phyloP scores from a whole-genome alignment of 2,888 invertebrate species.

The Eledone cirrhosa region DNA sequence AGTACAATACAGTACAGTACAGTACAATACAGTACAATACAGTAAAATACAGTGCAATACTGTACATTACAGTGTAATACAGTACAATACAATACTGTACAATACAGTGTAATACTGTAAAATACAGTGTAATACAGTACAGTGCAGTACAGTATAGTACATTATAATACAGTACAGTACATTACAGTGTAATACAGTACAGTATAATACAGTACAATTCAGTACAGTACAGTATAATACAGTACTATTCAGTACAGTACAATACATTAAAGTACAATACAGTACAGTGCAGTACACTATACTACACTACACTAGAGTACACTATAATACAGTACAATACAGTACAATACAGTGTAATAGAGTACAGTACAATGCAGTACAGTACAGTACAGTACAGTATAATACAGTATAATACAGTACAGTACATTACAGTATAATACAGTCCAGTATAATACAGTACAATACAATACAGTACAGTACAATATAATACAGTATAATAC shows the following conservation, averaged over 20 bases:
- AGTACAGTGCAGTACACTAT: slow-evolving; percentile 20
- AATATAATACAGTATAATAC: too few relatives aligned
- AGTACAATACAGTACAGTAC: slow-evolving; percentile 21
- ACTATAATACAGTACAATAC: too few relatives aligned
- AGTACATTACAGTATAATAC: too few relatives aligned
- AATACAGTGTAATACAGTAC: slow-evolving; percentile 11
- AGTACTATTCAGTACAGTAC: slow-evolving; percentile 8
- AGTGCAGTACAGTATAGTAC: slow-evolving; percentile 24
- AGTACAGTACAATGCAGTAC: too few relatives aligned
- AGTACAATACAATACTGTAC: slow-evolving; percentile 13
- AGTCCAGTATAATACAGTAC: too few relatives aligned
- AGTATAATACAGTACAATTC: slow-evolving; percentile 21
- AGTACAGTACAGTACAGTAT: too few relatives aligned
- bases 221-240: slow-evolving; percentile 15
- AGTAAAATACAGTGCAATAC: slow-evolving; percentile 14
- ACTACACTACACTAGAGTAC: too few relatives aligned
- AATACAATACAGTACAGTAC: too few relatives aligned
- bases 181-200: slow-evolving; percentile 25
- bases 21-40: slow-evolving; percentile 23
- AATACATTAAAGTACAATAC: slow-evolving; percentile 20
- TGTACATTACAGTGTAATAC: slow-evolving; percentile 12
- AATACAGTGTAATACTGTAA: slow-evolving; percentile 18
- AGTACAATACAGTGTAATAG: too few relatives aligned
- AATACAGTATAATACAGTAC: too few relatives aligned
- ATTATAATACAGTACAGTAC: slow-evolving; percentile 25